Evolutionary conservation across 2,888 invertebrate genomes (phyloP), one percentile per base, ranked within the genome.

Genomic region (Dione juno): DNA sequence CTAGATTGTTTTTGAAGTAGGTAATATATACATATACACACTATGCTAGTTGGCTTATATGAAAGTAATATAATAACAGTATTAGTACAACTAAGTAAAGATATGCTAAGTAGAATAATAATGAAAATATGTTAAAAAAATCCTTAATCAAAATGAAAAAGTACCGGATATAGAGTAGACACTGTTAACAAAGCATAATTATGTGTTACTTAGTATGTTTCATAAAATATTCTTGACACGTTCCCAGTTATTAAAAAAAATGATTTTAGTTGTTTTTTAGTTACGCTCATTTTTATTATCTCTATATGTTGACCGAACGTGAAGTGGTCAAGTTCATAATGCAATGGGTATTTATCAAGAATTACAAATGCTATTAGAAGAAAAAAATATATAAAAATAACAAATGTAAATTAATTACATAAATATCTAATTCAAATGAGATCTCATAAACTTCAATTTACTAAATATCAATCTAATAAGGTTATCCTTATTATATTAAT

Each of bases 251-350:
- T 16, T 37, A 64, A 64, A 28, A 19, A 61, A 50, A 35, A 5
- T 14, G 37, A 37, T 16, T 14, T 10, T 9, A 10, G 35, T 48
- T 3, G 28, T 50, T n/a, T 35, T 37, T 63, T 48, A 16, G 63
- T 63, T 48, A 45, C 35, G 48, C 16, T 16, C 48, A 19, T 64
- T 50, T 50, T 50, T 50, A 14, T 64, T 37, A 45, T 43, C 43
- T 61, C 0, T 43, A 43, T 14, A 50, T 48, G 50, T 35, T 48
- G 37, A 50, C 11, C 64, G 50, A 37, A 64, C 50, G 50, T 64
- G 50, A 50, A 50, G 16, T 45, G 28, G 41, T 61, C 10, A 59
- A 43, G 57, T 57, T 40, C 16, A 57, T 11, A 57, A 57, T 37
- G 28, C 28, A 28, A 28, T 5, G 28, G 28, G 28, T n/a, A n/a